Evolutionary conservation across 1,140 invertebrate genomes (phyloP).

Genomic region (Lepidurus couesii): DNA sequence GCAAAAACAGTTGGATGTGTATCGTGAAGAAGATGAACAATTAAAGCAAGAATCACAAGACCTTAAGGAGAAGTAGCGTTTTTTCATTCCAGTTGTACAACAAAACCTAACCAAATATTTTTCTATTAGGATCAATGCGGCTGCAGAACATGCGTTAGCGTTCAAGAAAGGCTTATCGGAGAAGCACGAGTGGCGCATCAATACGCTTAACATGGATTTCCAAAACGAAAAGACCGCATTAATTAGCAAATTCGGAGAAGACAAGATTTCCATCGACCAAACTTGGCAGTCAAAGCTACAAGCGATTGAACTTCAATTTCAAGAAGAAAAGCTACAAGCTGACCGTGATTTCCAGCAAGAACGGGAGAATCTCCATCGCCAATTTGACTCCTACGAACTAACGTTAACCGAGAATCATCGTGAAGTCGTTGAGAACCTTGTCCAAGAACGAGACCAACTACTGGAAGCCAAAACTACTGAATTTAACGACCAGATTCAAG

Average conservation of each 20-base stretch:
- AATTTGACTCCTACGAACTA: background rate
- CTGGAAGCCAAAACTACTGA: background rate
- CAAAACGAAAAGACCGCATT: background rate
- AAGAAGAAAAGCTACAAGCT: background rate
- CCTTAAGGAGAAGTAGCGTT: too few species aligned
- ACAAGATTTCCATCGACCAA: background rate
- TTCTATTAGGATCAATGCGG: too few species aligned
- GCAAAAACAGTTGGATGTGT: background rate
- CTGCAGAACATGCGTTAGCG: too few species aligned
- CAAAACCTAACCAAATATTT: too few species aligned
- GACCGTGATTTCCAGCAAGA: background rate
- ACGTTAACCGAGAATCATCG: background rate
- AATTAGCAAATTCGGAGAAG: background rate
- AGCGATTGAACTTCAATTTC: background rate
- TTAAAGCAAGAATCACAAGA: background rate
- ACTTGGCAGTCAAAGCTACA: background rate
- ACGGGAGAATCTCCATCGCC: background rate
- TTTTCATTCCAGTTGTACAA: too few species aligned
- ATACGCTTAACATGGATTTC: too few species aligned
- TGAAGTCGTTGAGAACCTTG: background rate
- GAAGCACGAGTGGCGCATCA: too few species aligned
- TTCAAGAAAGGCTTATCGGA: too few species aligned
- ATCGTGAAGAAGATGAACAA: background rate
- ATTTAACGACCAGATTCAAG: background rate
- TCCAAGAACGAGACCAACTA: background rate